Percentiles rank a stretch among this genome's conserved stretches.
These are phyloP conservation scores for Pteruthius melanotis DNA, from an alignment of 2,113 vertebrate species.

Conservation along the genomic window DNA sequence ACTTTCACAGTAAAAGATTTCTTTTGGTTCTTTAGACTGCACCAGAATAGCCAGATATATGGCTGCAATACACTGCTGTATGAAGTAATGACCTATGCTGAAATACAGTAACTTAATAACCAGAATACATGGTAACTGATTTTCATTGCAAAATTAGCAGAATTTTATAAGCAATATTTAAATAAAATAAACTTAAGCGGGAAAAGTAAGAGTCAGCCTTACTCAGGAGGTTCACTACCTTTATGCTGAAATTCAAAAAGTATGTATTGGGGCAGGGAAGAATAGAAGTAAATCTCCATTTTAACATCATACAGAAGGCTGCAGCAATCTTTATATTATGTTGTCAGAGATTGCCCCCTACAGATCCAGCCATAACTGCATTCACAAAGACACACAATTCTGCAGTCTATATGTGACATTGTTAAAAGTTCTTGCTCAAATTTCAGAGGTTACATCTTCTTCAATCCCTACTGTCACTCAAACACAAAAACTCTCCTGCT, in stretches of 20 bases:
- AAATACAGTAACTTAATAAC: not conserved
- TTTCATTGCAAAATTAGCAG: not conserved
- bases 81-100: not conserved
- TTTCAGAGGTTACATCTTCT: not conserved
- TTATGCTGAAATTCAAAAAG: not conserved
- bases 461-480: not conserved
- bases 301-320: not conserved
- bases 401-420: fast-evolving
- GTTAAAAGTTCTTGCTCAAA: not conserved
- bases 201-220: not conserved
- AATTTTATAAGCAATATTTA: not conserved
- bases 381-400: not conserved
- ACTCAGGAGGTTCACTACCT: not conserved
- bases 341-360: conserved; percentile 74
- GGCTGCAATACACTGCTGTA: not conserved
- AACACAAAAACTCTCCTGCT: not conserved
- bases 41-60: not conserved
- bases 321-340: not conserved
- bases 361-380: conserved; percentile 46
- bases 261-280: not conserved
- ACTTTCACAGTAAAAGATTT: not conserved
- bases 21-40: not conserved
- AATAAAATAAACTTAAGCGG: not conserved
- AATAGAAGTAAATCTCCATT: not conserved
- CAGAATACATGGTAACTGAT: not conserved